Percentiles rank a stretch among this genome's conserved stretches.
Evolutionary conservation across 2,113 vertebrate genomes (phyloP).

Genomic region (Tragelaphus imberbis): DNA sequence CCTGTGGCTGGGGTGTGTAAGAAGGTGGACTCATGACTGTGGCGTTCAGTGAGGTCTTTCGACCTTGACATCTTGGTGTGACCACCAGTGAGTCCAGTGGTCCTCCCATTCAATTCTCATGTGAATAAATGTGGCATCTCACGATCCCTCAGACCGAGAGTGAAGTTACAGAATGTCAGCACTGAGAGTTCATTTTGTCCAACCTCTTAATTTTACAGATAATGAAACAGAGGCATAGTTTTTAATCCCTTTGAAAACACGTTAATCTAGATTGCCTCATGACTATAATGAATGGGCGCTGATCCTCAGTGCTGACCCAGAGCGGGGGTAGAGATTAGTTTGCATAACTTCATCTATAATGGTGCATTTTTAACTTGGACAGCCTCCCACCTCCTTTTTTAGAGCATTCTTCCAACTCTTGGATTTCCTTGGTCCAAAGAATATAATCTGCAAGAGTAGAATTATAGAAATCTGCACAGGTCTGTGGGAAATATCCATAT

Average conservation of each 20-base stretch:
- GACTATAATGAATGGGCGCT: not conserved
- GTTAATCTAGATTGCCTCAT: not conserved
- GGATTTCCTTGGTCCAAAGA: not conserved
- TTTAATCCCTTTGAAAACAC: not conserved
- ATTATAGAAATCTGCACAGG: not conserved
- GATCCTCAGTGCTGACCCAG: not conserved
- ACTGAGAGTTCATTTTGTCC: not conserved
- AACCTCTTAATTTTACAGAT: not conserved
- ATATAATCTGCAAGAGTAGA: not conserved
- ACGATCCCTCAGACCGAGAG: not conserved
- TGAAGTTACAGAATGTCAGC: constrained; percentile 11
- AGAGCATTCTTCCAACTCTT: not conserved
- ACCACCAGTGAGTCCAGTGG: not conserved
- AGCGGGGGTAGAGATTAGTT: not conserved
- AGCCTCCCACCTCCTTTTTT: rapidly evolving
- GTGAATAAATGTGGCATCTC: not conserved
- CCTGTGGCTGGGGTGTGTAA: not conserved
- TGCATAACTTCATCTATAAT: not conserved
- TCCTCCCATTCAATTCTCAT: not conserved
- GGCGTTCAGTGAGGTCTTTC: not conserved
- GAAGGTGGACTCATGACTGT: not conserved
- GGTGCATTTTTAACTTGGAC: not conserved
- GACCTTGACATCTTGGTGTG: not conserved
- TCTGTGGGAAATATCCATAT: not conserved
- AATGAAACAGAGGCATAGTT: not conserved